Base-by-base conservation (phyloP, 2,113 vertebrate genomes). In the Phrynocephalus versicolor region DNA sequence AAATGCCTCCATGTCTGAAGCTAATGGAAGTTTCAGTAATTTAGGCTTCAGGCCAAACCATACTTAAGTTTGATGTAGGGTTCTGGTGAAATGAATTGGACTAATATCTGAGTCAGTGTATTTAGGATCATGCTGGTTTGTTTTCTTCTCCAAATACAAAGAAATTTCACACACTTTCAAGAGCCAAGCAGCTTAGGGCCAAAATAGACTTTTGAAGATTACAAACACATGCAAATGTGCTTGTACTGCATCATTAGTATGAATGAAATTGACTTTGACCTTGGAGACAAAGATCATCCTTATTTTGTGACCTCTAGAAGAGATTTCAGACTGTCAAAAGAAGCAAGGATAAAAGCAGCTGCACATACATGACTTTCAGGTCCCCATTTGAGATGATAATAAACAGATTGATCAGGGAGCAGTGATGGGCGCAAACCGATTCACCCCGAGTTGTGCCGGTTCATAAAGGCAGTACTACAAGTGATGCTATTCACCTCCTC, bases 81-180 rank as follows among this genome's bases (percentile, higher is more conserved):
- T 77, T 71, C 33, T 51, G 41, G 71, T 33, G 71, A 39, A 72
- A 39, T 62, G 30, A 83, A 18, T 64, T 55, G 37, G 37, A 64
- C 39, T n/a, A 41, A 10, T 27, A n/a, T 74, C 70, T 71, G 74
- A 64, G n/a, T 23, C 62, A 83, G 74, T 83, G 58, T 83, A 71
- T 65, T 83, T 74, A 75, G 19, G 57, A 75, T 58, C 72, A 65
- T 62, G 3, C 12, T 62, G 62, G 37, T 60, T 83, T 83, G n/a
- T 83, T 76, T 83, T 83, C 21, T 83, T 76, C 79, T 88, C 85
- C n/a, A 79, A 45, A 23, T 55, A 41, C 71, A 58, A 88, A 81
- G 62, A 33, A 45, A 33, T 75, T 93, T 37, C 1, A 13, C 16
- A 14, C 35, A 62, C 30, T 37, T 85, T 80, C 79, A 58, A 89